A percentile compares a stretch with the other conserved stretches of the same genome.
Evolutionary conservation across 2,113 vertebrate genomes (phyloP).

Genomic region (Alligator sinensis): DNA sequence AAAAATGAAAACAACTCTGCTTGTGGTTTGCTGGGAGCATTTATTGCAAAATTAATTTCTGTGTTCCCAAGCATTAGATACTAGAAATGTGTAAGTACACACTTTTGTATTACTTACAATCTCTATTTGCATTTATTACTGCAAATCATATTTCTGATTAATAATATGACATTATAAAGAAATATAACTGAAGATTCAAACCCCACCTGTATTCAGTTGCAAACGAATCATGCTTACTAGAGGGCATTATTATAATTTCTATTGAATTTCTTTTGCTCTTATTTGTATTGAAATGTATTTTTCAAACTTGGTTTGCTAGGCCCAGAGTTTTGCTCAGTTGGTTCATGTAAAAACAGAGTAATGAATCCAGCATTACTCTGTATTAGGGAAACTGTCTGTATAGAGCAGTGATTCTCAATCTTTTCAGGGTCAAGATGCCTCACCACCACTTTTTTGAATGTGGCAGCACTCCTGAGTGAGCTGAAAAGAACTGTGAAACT

Average conservation of each 20-base stretch:
- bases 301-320: not conserved
- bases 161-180: not conserved
- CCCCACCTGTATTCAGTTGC: not conserved
- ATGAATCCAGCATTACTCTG: not conserved
- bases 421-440: not conserved
- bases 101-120: not conserved
- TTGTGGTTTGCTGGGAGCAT: not conserved
- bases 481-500: no score
- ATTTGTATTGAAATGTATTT: not conserved
- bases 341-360: not conserved
- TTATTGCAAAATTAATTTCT: slow-evolving; percentile 16
- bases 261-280: not conserved
- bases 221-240: not conserved
- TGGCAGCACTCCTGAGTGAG: no score
- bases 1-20: not conserved
- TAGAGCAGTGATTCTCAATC: no score
- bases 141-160: slow-evolving; percentile 1
- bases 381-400: not conserved
- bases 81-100: not conserved
- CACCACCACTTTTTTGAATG: not conserved
- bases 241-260: not conserved
- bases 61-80: not conserved
- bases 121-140: not conserved
- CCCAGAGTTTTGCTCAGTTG: not conserved
- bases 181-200: not conserved